Conservation (phyloP, 1,140 invertebrate genomes). For the Uloborus diversus region DNA sequence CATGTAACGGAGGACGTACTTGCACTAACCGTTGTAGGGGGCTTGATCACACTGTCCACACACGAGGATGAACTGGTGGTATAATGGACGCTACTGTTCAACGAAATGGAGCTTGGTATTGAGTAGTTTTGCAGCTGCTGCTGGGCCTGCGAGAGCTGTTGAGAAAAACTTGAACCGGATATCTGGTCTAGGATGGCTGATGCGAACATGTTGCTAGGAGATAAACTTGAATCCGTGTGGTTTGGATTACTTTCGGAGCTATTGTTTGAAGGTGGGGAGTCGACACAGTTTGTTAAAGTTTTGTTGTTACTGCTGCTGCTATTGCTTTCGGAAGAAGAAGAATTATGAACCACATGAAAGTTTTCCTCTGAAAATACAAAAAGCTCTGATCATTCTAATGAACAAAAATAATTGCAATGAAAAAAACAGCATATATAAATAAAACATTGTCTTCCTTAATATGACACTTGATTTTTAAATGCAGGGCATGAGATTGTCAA, state of each 20-base stretch:
- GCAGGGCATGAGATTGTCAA: too few relatives aligned
- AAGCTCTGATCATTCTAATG: neutral
- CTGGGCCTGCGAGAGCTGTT: conserved; percentile 52
- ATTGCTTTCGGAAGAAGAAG: conserved; percentile 27
- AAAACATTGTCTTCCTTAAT: neutral
- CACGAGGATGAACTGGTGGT: conserved; percentile 34
- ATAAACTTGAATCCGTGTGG: neutral
- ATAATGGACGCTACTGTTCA: conserved; percentile 60
- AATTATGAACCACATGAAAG: conserved; percentile 29
- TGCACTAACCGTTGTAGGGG: conserved; percentile 13
- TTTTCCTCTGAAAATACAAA: conserved; percentile 21
- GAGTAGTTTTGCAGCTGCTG: conserved; percentile 50
- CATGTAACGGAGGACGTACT: conserved; percentile 27
- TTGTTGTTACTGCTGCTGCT: conserved; percentile 24
- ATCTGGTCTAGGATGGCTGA: conserved; percentile 53
- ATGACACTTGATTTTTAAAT: too few relatives aligned
- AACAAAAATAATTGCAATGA: neutral
- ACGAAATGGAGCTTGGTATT: conserved; percentile 52
- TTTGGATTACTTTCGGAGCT: conserved; percentile 14
- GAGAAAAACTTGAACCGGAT: conserved; percentile 20
- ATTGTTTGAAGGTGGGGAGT: neutral
- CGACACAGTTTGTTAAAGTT: conserved; percentile 22
- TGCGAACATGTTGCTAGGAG: conserved; percentile 36
- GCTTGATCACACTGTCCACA: conserved; percentile 53
- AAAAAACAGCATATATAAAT: neutral